Base-by-base conservation (phyloP, 30 jellyfish, hydroid and myxozoan species). In the Rhopilema esculentum region DNA sequence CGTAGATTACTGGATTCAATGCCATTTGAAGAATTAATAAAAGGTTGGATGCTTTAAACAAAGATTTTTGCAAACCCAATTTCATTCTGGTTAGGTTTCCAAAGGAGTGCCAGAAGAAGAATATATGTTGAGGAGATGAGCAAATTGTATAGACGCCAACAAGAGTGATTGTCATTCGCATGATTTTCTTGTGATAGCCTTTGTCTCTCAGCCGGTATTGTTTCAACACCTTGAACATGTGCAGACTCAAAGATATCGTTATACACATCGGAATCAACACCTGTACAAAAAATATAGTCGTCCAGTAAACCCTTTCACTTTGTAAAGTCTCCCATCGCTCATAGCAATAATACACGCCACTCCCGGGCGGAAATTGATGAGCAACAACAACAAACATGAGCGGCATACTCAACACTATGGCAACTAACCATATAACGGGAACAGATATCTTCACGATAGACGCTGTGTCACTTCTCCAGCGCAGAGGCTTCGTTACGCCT, bases 361-460 rank as follows among this genome's bases (percentile, higher is more conserved):
- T 69, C 8, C 89, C 89, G 18, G 75, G 40, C 20, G 89, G 89
- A 52, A 32, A 27, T 61, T 69, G 89, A 19, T 1, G 50, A 12
- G 53, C 18, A 27, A 25, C 83, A 66, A 87, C 74, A 16, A 91
- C 97, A 25, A n/a, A 28, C 40, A 91, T 40, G 69, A 91, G 68
- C 16, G 97, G 97, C 30, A 84, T 67, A 31, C 86, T 53, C 66
- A 82, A 29, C 1, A 82, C 0, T 17, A 91, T 18, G 16, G 96
- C 88, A 16, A 86, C 66, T 0, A 91, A 17, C 97, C 97, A 91
- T 50, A 91, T 84, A 9, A 72, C 30, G 20, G 95, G 92, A 1
- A 91, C 77, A 25, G 90, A 22, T 1, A 71, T 79, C 69, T 66
- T 84, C 18, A 87, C 79, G 31, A 8, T 70, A 18, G 88, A 51